Evolutionary conservation across 2,113 vertebrate genomes (phyloP).

Genomic region (Oryzias javanicus): DNA sequence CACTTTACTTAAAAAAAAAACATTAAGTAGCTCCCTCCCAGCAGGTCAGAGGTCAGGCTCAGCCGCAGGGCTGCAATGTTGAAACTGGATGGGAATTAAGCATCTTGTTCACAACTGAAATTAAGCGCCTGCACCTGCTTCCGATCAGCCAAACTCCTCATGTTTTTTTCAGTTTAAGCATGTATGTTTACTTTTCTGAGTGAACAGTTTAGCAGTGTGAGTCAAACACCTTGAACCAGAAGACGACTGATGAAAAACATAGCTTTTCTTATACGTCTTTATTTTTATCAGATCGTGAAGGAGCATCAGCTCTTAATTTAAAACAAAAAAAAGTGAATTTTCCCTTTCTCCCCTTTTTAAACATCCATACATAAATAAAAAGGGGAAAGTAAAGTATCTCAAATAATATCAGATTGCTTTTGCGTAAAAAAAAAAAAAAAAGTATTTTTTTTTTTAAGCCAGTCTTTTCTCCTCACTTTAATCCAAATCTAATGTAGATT

Average conservation of each 20-base stretch:
- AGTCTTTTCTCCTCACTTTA: conserved; percentile 26
- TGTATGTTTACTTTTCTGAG: background rate
- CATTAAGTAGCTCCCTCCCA: conserved; percentile 23
- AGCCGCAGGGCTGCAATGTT: conserved; percentile 31
- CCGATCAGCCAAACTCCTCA: background rate
- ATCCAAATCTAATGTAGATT: conserved; percentile 58
- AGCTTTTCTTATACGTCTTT: no score
- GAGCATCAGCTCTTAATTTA: no score
- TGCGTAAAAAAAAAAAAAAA: no score
- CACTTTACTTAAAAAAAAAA: conserved; percentile 46
- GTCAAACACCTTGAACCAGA: no score
- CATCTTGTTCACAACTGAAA: conserved; percentile 15
- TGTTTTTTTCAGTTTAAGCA: background rate
- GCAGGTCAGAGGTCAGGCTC: conserved; percentile 57
- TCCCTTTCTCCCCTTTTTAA: no score
- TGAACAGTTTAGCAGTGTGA: background rate
- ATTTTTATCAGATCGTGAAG: no score
- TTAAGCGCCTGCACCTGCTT: conserved; percentile 54
- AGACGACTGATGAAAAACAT: no score
- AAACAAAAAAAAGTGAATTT: no score
- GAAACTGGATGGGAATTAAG: conserved; percentile 35
- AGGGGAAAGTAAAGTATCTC: no score
- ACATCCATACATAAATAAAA: no score
- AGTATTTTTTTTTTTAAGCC: background rate
- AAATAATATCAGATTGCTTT: background rate